Percentiles rank a stretch among this genome's conserved stretches.
Evolutionary conservation across 2,797 vertebrate genomes (phyloP).

Genomic region (Tympanoctomys barrerae): DNA sequence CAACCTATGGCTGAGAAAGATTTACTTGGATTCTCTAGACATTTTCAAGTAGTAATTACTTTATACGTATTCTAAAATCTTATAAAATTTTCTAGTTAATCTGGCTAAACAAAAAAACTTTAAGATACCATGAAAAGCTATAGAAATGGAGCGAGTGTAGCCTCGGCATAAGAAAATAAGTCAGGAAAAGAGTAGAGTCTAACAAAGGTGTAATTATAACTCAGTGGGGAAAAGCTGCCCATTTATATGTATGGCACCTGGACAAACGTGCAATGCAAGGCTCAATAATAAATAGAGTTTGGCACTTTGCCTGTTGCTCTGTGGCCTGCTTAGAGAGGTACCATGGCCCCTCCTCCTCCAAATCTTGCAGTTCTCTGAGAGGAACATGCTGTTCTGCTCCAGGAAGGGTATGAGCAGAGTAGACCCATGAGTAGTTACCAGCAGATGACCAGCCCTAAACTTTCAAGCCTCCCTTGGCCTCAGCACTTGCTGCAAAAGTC

Average conservation of each 20-base stretch:
- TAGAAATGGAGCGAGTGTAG: neutral
- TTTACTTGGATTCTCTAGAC: neutral
- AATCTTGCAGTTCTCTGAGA: neutral
- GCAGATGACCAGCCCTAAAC: rapidly evolving
- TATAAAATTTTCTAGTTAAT: neutral
- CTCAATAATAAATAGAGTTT: neutral
- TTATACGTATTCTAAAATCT: neutral
- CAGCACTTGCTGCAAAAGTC: neutral
- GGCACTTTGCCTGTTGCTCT: rapidly evolving
- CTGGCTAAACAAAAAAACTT: neutral
- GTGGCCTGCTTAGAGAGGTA: neutral
- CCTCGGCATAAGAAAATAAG: neutral
- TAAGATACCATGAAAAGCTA: neutral
- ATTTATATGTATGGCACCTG: neutral
- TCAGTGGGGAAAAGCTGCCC: neutral
- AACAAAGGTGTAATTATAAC: neutral
- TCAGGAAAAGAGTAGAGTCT: neutral
- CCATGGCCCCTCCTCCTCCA: rapidly evolving
- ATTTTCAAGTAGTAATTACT: neutral
- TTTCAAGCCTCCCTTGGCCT: neutral
- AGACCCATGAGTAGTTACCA: rapidly evolving
- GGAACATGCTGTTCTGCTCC: neutral
- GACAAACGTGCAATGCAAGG: neutral
- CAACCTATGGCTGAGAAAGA: neutral
- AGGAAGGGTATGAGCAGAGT: rapidly evolving